Base-by-base conservation (phyloP, 2,113 vertebrate genomes). In the Myotis brandtii region DNA sequence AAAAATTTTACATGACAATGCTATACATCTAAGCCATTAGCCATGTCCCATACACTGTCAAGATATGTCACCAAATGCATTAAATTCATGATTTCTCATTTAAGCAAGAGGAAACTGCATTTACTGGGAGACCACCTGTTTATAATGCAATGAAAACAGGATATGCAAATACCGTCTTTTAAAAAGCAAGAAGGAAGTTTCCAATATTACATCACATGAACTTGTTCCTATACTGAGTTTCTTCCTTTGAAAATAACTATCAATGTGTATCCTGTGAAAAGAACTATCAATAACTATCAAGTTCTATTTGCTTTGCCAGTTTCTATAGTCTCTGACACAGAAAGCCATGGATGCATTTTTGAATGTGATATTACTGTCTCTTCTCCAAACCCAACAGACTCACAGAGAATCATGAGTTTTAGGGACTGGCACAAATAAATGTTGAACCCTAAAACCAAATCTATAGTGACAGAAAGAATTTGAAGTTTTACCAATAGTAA, bases 401-500 rank as follows among this genome's bases (percentile, higher is more conserved):
- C 87, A 95, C 75, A 96, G 95, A 92, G 73, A 83, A 82, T 80
- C 84, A 48, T 18, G 50, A 21, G 54, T 96, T 92, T 92, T 72
- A 82, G 64, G 52, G 81, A 85, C 69, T 77, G 87, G 90, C 18
- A 27, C 4, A 56, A 67, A 95, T 10, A 96, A 93, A 80, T 6
- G 90, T 94, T 85, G 66, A 89, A 80, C 11, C n/a, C 54, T 52
- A 40, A 91, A 84, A 95, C 88, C 91, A 93, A 93, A 97, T 92
- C 89, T 93, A 93, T 76, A 95, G 95, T 86, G 89, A 97, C 94
- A 96, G 93, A 96, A 93, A 97, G 86, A 97, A 95, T 96, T 21
- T 92, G 79, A 96, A 97, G 97, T 88, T 97, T 98, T 94, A 96
- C 94, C 96, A 96, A 34, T 17, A 92, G 92, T 91, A 95, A 96